Evolutionary conservation across 2,888 invertebrate genomes (phyloP).

Genomic region (Megamerina dolium): DNA sequence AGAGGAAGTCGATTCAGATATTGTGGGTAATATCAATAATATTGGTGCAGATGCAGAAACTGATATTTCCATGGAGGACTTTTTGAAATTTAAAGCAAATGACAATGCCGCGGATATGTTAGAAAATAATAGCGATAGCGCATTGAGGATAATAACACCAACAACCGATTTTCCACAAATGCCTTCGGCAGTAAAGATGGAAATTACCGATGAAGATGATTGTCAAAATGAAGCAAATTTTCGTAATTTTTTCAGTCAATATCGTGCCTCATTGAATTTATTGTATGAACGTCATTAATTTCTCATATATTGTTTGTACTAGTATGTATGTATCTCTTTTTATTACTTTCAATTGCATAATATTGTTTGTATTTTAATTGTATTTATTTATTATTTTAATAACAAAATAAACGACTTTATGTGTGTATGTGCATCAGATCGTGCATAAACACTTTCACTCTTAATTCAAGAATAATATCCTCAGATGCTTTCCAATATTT

Average conservation of each 20-base stretch:
- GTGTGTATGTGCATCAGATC: neutral
- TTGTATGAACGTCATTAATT: constrained; percentile 29
- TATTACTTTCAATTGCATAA: too few species aligned
- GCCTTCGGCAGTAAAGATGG: constrained; percentile 22
- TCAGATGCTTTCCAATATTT: too few species aligned
- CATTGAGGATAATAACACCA: too few species aligned
- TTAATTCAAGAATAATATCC: too few species aligned
- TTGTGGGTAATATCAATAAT: constrained; percentile 2
- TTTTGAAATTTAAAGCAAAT: constrained; percentile 26
- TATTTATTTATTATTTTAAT: neutral
- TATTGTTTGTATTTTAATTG: too few species aligned
- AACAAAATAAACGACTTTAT: constrained; percentile 1
- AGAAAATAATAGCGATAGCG: too few species aligned
- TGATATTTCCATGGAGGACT: constrained; percentile 30
- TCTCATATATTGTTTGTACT: neutral
- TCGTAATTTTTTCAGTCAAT: constrained; percentile 31
- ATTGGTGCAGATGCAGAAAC: constrained; percentile 10
- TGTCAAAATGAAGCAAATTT: constrained; percentile 30
- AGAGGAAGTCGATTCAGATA: constrained; percentile 15
- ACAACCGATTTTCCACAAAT: constrained; percentile 16
- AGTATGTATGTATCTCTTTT: too few species aligned
- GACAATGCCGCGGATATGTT: constrained; percentile 1
- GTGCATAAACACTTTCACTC: too few species aligned
- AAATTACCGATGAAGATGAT: constrained; percentile 22
- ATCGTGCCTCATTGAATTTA: constrained; percentile 27